Base-by-base conservation (phyloP, 2,797 vertebrate genomes). In the Orestias chungarensis region DNA sequence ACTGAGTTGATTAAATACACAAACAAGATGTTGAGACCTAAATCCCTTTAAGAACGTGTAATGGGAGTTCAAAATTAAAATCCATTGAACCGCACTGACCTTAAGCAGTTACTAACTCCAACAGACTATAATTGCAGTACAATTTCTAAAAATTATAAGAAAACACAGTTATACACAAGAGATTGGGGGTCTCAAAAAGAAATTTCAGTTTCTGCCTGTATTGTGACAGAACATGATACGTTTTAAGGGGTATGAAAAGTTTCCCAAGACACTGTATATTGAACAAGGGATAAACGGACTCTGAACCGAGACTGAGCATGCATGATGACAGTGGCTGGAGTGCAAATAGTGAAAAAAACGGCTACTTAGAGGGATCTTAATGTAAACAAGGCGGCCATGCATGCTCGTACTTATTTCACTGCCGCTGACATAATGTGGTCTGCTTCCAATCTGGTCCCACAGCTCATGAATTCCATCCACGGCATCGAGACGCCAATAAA, bases 401-500 rank as follows among this genome's bases (percentile, higher is more conserved):
- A 76, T 86, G 71, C 73, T 95, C 95, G 90, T 87, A 94, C 93
- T 90, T 93, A 93, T 92, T 90, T 83, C 89, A 82, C 73, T 94
- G 75, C 92, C 93, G 90, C 76, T 93, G 91, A 83, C 92, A 93
- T 81, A 66, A 93, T 87, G 93, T 83, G 75, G 79, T 92, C 93
- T 96, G 95, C 96, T 96, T 96, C 95, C 95, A 73, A 95, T 94
- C 0, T 91, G 87, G 52, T 97, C 96, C 87, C 91, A 96, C 71
- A 98, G 94, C 25, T 97, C 96, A 3, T 88, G 93, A 83, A 98
- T 98, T 66, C 96, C 97, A 0, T 97, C 96, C 93, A 98, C 96
- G 0, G 85, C 91, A 85, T 96, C 97, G 81, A 99, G 65, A 0
- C 97, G 97, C 97, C 98, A 99, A 74, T 99, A 99, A 82, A 99